Percentiles rank a stretch among this genome's conserved stretches.
Conservation (phyloP, 2,113 vertebrate genomes). For the Gobiocypris rarus region DNA sequence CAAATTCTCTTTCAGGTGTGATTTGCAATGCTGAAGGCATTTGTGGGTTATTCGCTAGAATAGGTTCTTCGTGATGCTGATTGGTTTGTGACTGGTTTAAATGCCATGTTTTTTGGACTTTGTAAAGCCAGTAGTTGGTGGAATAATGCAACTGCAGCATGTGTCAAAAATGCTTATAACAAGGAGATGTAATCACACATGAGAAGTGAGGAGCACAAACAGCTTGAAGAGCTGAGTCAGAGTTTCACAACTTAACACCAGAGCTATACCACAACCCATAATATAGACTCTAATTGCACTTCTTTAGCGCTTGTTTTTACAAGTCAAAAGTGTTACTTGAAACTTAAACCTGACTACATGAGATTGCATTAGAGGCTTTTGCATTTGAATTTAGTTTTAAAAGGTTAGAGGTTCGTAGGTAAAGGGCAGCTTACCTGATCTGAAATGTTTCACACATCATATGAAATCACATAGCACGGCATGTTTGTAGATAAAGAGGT, state of each 20-base stretch:
- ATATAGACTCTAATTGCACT: background rate
- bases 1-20: background rate
- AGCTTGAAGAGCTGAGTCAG: background rate
- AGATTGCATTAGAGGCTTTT: no score
- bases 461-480: no score
- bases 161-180: background rate
- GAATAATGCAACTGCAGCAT: background rate
- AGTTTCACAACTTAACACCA: background rate
- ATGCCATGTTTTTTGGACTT: background rate
- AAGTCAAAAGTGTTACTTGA: background rate
- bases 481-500: no score
- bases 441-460: no score
- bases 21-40: background rate
- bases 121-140: background rate
- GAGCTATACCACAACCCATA: background rate
- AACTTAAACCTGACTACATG: background rate
- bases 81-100: background rate
- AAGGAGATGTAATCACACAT: background rate
- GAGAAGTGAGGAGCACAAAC: background rate
- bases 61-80: background rate
- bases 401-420: no score
- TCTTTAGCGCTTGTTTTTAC: no score
- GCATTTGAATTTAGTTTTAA: no score
- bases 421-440: no score
- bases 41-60: background rate